A percentile compares a stretch with the other conserved stretches of the same genome.
phyloP scores from a whole-genome alignment of 2,888 invertebrate genomes.

The Escarpia spicata region DNA sequence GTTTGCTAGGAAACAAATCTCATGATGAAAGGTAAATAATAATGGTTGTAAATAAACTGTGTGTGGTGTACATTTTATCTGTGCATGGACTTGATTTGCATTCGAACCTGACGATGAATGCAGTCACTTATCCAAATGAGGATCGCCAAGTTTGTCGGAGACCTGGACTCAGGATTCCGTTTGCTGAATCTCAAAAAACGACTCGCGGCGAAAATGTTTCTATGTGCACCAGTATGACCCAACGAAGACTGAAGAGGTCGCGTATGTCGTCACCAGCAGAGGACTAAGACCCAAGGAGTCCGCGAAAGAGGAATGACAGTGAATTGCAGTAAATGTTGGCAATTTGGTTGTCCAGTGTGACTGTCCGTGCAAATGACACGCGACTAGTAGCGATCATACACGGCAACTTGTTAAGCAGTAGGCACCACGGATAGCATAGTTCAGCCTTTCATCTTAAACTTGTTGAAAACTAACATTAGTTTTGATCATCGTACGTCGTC shows the following conservation, averaged over 20 bases:
- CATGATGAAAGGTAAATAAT: too few relatives aligned
- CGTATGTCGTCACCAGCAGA: constrained; percentile 63
- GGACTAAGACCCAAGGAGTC: constrained; percentile 50
- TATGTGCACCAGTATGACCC: constrained; percentile 79
- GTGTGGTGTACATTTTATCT: background rate
- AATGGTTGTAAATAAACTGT: background rate
- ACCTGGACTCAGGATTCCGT: constrained; percentile 89
- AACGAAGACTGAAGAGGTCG: constrained; percentile 83
- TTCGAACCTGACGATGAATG: constrained; percentile 66
- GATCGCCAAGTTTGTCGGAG: constrained; percentile 86
- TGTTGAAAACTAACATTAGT: background rate
- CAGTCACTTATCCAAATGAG: constrained; percentile 75
- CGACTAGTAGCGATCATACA: background rate
- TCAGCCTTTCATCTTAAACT: background rate
- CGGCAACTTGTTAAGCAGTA: background rate
- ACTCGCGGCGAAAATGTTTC: constrained; percentile 74
- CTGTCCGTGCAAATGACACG: too few relatives aligned
- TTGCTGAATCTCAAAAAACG: constrained; percentile 89
- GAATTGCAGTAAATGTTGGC: background rate
- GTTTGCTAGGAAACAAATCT: too few relatives aligned
- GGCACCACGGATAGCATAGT: background rate
- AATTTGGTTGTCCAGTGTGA: too few relatives aligned
- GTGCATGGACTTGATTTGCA: constrained; percentile 44
- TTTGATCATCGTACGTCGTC: background rate
- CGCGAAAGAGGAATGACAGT: background rate